These are phyloP conservation scores for Rallus crepitans DNA, from an alignment of 2,797 vertebrate genomes.

Conservation along the genomic window DNA sequence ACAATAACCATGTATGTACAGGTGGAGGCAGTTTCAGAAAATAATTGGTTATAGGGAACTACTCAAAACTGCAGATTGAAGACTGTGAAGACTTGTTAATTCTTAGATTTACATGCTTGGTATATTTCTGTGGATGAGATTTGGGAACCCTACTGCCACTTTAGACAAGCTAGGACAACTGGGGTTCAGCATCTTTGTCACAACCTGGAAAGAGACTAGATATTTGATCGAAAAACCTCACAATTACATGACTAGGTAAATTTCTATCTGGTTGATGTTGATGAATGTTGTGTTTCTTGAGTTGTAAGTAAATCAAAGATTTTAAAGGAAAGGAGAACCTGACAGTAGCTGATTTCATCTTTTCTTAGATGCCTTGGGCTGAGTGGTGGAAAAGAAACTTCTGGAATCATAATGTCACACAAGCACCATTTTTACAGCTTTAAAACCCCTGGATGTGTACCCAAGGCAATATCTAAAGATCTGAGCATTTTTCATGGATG, in stretches of 20 bases:
- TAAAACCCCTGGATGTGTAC: not conserved
- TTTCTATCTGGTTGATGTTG: not conserved
- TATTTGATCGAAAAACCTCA: not conserved
- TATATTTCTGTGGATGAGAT: not conserved
- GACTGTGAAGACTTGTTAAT: not conserved
- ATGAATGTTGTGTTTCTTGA: not conserved
- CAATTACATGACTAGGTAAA: not conserved
- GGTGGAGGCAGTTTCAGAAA: not conserved
- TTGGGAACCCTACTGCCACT: not conserved
- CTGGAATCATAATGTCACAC: not conserved
- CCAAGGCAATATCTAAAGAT: not conserved
- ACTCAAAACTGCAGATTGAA: not conserved
- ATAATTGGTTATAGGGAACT: not conserved
- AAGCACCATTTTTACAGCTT: not conserved
- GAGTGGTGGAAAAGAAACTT: not conserved
- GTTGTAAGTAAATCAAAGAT: not conserved
- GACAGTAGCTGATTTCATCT: not conserved
- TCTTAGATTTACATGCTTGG: not conserved
- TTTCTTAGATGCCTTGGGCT: not conserved
- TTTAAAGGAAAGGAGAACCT: not conserved
- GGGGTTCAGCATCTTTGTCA: accelerated
- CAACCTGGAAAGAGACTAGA: not conserved
- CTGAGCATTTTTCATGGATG: not conserved
- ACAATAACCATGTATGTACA: not conserved
- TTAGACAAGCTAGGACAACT: not conserved